These are phyloP conservation scores for Cassiopea xamachana DNA, from an alignment of 30 jellyfish, hydroid and myxozoan species.

Conservation along the genomic window DNA sequence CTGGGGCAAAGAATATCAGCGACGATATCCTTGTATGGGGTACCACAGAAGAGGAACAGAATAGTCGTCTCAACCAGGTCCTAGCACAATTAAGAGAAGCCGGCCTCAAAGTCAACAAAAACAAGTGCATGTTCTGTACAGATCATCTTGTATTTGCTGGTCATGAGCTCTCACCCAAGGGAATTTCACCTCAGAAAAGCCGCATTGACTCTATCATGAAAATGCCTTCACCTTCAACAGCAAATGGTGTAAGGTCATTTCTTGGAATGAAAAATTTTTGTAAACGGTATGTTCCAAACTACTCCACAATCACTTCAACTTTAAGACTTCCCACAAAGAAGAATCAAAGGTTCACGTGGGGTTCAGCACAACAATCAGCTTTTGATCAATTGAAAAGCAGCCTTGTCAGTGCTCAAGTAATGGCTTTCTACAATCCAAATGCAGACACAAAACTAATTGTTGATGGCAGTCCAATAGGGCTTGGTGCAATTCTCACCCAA, in stretches of 20 bases:
- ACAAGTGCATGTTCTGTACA: conserved; percentile 1
- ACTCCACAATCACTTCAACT: conserved; percentile 15
- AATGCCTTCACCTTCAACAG: conserved; percentile 33
- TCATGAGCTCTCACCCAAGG: conserved; percentile 22
- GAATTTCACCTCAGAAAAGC: conserved; percentile 29
- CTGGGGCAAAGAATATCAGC: conserved; percentile 41
- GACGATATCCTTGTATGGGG: conserved; percentile 66
- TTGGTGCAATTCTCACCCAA: conserved; percentile 59
- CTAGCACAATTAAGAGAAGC: not conserved
- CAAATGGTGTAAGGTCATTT: conserved; percentile 34
- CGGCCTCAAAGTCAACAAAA: conserved; percentile 7
- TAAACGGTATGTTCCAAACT: conserved; percentile 12
- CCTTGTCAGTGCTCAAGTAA: conserved; percentile 7
- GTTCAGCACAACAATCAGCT: conserved; percentile 27
- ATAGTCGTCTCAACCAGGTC: conserved; percentile 23
- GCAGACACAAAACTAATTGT: conserved; percentile 25
- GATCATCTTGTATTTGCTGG: conserved; percentile 19
- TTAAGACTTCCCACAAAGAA: not conserved
- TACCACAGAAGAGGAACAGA: conserved; percentile 28
- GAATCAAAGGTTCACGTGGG: conserved; percentile 14
- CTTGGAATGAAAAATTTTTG: conserved; percentile 31
- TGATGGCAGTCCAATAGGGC: conserved; percentile 64
- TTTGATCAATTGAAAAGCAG: conserved; percentile 15
- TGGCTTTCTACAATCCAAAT: conserved; percentile 58
- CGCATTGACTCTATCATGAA: conserved; percentile 3